Evolutionary conservation across 2,888 invertebrate genomes (phyloP).

Genomic region (Pogonocherus hispidulus): DNA sequence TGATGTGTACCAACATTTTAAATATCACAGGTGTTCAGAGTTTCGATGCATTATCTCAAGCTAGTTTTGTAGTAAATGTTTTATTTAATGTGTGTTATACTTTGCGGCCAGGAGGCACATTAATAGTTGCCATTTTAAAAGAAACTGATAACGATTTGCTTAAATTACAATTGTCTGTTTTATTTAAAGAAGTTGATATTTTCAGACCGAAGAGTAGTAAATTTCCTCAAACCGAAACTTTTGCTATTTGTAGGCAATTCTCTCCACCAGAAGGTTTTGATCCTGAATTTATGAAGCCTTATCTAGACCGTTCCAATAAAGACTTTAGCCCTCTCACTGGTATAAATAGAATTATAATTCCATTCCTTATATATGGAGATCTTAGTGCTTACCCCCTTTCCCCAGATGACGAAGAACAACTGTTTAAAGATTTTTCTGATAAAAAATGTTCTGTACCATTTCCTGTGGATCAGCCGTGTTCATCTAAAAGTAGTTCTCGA

Average conservation of each 20-base stretch:
- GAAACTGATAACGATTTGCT: constrained; percentile 92
- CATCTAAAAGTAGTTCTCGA: constrained; percentile 46
- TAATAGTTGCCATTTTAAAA: constrained; percentile 98
- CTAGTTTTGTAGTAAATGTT: constrained; percentile 93
- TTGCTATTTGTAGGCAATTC: constrained; percentile 93
- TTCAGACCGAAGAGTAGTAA: constrained; percentile 96
- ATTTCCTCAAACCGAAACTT: constrained; percentile 98
- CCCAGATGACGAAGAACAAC: constrained; percentile 73
- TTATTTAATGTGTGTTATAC: constrained; percentile 96
- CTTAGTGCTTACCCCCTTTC: constrained; percentile 87
- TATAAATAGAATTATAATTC: constrained; percentile 86
- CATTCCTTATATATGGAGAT: constrained; percentile 96
- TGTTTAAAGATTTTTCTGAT: too few species aligned
- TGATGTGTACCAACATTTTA: constrained; percentile 98
- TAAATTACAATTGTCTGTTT: constrained; percentile 89
- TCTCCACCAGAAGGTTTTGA: constrained; percentile 86
- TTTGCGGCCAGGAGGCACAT: constrained; percentile 87
- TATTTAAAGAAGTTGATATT: constrained; percentile 91
- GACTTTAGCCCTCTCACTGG: constrained; percentile 82
- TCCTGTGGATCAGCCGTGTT: constrained; percentile 83
- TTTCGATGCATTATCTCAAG: constrained; percentile 98
- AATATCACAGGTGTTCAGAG: constrained; percentile 99
- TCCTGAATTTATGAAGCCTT: constrained; percentile 91
- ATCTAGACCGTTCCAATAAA: constrained; percentile 81
- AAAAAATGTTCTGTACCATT: constrained; percentile 79